Percentiles rank a stretch among this genome's conserved stretches.
These are phyloP conservation scores for Armadillidium nasatum DNA, from an alignment of 1,140 invertebrate species.

Conservation along the genomic window DNA sequence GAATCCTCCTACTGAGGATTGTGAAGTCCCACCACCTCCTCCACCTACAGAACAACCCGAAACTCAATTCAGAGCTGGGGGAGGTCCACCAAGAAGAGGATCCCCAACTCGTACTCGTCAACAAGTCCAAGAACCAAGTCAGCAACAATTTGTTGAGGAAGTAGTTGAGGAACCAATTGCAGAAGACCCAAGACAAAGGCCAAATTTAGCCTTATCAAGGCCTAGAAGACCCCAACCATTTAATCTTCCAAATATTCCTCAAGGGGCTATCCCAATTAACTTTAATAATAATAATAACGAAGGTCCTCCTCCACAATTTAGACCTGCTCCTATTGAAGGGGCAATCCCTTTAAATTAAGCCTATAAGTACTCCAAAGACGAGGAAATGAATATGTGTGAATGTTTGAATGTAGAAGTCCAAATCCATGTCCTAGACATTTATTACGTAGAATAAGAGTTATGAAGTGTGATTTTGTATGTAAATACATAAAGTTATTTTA, in stretches of 20 bases:
- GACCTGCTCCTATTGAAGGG: slow-evolving; percentile 36
- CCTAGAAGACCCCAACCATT: slow-evolving; percentile 22
- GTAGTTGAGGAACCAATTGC: neutral
- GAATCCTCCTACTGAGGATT: slow-evolving; percentile 80
- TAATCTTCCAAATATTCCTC: slow-evolving; percentile 23
- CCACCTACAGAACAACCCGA: slow-evolving; percentile 25
- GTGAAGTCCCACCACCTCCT: slow-evolving; percentile 54
- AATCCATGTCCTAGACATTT: too few species aligned
- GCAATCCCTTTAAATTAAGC: slow-evolving; percentile 34
- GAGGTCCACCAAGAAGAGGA: slow-evolving; percentile 19
- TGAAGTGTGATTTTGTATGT: too few species aligned
- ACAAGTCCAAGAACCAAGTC: neutral
- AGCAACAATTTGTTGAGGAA: slow-evolving; percentile 8
- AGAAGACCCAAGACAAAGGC: neutral
- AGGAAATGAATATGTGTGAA: too few species aligned
- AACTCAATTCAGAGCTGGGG: slow-evolving; percentile 10
- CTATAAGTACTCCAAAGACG: too few species aligned
- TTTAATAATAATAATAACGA: slow-evolving; percentile 17
- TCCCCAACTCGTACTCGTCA: slow-evolving; percentile 18
- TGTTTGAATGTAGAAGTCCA: too few species aligned
- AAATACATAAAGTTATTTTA: too few species aligned
- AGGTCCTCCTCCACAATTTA: slow-evolving; percentile 14
- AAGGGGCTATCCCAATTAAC: slow-evolving; percentile 21
- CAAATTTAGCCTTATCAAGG: neutral
- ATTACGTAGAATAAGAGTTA: too few species aligned